phyloP scores from a whole-genome alignment of 2,113 vertebrate genomes.

The Poeciliopsis retropinna region DNA sequence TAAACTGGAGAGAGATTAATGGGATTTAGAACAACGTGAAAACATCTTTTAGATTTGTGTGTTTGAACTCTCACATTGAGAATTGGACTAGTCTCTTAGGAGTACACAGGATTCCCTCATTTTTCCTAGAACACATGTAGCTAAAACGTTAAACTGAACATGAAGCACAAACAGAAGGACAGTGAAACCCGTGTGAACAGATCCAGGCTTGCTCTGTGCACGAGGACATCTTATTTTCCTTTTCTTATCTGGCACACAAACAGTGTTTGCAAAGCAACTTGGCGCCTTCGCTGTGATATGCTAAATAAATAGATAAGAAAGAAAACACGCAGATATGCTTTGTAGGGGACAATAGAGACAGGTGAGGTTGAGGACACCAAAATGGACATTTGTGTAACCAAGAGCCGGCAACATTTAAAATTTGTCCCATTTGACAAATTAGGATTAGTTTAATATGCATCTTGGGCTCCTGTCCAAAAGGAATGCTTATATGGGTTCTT shows the following conservation, averaged over 20 bases:
- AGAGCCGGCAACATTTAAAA: slow-evolving; percentile 24
- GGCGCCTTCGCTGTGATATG: slow-evolving; percentile 58
- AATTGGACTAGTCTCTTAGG: not conserved
- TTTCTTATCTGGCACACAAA: slow-evolving; percentile 62
- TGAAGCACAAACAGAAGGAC: slow-evolving; percentile 8
- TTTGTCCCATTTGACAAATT: slow-evolving; percentile 35
- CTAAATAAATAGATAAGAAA: slow-evolving; percentile 71
- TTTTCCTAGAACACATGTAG: slow-evolving; percentile 21
- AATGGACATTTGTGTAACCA: slow-evolving; percentile 20
- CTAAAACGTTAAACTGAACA: slow-evolving; percentile 37
- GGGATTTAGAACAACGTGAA: slow-evolving; percentile 16
- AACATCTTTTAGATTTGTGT: slow-evolving; percentile 30
- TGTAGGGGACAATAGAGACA: slow-evolving; percentile 41
- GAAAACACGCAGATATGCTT: slow-evolving; percentile 42
- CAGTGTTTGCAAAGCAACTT: slow-evolving; percentile 68
- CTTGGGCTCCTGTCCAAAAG: slow-evolving; percentile 46
- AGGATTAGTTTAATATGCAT: slow-evolving; percentile 57
- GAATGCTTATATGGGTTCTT: slow-evolving; percentile 40
- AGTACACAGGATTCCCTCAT: not conserved
- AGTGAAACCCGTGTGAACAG: slow-evolving; percentile 50
- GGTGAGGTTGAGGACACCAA: slow-evolving; percentile 44
- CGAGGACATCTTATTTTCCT: slow-evolving; percentile 46
- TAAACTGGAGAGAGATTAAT: slow-evolving; percentile 20
- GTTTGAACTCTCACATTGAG: slow-evolving; percentile 16
- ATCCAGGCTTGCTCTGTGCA: slow-evolving; percentile 46